Base-by-base conservation (phyloP, 1,140 invertebrate genomes). In the Leptinotarsa undecemlineata region DNA sequence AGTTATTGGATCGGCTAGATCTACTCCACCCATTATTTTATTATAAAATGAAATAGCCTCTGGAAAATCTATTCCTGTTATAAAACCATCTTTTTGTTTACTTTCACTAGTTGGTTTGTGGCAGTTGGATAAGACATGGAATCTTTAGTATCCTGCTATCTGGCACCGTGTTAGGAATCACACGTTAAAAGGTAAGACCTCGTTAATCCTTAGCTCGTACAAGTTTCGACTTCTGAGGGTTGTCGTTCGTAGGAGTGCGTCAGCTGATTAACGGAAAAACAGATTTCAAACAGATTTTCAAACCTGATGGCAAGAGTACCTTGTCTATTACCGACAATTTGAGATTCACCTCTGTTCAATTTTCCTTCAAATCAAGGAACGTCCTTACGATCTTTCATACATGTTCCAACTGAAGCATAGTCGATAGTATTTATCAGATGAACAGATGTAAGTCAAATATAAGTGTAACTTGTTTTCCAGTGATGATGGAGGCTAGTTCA, bases 341-440 rank as follows among this genome's bases (percentile, higher is more conserved):
- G 47, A 68, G 11, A 21, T 15, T 69, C 73, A 6, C 66, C 67
- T 74, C 73, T 60, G 3, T 57, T 33, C 21, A 74, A 23, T 69
- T 74, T 74, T 51, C 51, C 67, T 74, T 74, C 73, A 42, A 68
- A 68, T 61, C 68, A 42, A 15, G 67, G 73, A 23, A 74, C 66
- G 68, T 74, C 42, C 47, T 74, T 74, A 20, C 67, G n/a, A 69
- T 23, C 19, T 20, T 62, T 74, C 17, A 74, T 74, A 23, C 67
- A 74, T 14, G 73, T 74, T 57, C 66, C 48, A 4, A 68, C 73
- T 14, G 48, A 47, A 42, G 48, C 4, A 73, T 67, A 51, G n/a
- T 47, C 19, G 42, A 67, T 42, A n/a, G 48, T 70, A 61, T 74
- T n/a, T 21, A 69, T 19, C 1, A 71, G 47, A 51, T 51, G 48